Conservation (phyloP, 2,113 vertebrate genomes). For the Varanus komodoensis region DNA sequence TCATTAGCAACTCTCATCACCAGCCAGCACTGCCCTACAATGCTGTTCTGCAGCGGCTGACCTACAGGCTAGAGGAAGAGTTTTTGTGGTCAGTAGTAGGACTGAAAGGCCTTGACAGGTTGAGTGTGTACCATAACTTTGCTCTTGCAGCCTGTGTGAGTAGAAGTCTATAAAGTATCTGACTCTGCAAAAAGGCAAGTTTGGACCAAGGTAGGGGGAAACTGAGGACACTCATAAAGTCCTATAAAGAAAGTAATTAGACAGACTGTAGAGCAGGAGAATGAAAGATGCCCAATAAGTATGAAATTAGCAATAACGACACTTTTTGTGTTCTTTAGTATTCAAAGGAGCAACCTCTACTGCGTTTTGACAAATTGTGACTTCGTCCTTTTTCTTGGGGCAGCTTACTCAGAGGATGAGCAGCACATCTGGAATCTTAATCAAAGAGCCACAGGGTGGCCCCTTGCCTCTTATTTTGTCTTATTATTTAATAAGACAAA, state of each 20-base stretch:
- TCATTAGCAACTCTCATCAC: background rate
- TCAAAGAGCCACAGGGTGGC: background rate
- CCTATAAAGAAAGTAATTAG: background rate
- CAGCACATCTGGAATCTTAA: background rate
- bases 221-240: background rate
- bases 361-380: conserved; percentile 32
- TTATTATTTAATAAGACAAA: background rate
- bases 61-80: background rate
- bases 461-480: background rate
- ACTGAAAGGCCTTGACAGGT: background rate
- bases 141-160: background rate
- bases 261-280: background rate
- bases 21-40: too few relatives aligned
- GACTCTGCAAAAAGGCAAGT: background rate
- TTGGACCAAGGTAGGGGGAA: background rate
- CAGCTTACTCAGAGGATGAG: background rate
- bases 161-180: background rate
- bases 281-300: background rate
- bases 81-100: background rate
- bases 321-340: background rate
- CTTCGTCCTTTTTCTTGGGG: background rate
- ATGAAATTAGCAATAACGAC: background rate
- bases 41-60: background rate
- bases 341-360: conserved; percentile 22
- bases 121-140: background rate